phyloP scores from a whole-genome alignment of 2,888 invertebrate species.

The Oasisia sp. region DNA sequence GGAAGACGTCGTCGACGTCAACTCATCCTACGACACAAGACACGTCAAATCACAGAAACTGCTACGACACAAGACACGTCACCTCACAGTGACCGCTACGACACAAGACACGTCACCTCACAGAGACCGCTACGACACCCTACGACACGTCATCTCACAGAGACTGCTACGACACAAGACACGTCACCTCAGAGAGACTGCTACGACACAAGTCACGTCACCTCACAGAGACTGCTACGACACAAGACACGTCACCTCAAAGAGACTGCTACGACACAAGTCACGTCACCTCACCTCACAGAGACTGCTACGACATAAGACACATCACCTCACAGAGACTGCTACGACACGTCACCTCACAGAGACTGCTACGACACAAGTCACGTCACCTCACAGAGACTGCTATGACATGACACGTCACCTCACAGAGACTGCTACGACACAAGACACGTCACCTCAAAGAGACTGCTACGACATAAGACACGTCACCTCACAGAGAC shows the following conservation, averaged over 20 bases:
- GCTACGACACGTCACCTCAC: constrained; percentile 39
- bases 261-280: too few species aligned
- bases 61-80: constrained; percentile 22
- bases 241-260: not conserved
- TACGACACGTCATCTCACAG: constrained; percentile 39
- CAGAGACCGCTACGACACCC: too few species aligned
- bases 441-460: not conserved
- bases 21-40: constrained; percentile 36
- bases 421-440: constrained; percentile 39
- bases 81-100: constrained; percentile 24
- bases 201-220: too few species aligned
- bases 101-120: not conserved
- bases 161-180: constrained; percentile 33
- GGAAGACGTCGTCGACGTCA: constrained; percentile 44
- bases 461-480: too few species aligned
- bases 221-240: constrained; percentile 39
- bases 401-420: too few species aligned
- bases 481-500: constrained; percentile 39
- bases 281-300: constrained; percentile 40
- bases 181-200: not conserved
- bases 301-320: constrained; percentile 30
- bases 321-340: not conserved
- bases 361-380: constrained; percentile 35
- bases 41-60: not conserved
- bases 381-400: not conserved